phyloP scores from a whole-genome alignment of 1,140 invertebrate genomes.

The Temnothorax nylanderi region DNA sequence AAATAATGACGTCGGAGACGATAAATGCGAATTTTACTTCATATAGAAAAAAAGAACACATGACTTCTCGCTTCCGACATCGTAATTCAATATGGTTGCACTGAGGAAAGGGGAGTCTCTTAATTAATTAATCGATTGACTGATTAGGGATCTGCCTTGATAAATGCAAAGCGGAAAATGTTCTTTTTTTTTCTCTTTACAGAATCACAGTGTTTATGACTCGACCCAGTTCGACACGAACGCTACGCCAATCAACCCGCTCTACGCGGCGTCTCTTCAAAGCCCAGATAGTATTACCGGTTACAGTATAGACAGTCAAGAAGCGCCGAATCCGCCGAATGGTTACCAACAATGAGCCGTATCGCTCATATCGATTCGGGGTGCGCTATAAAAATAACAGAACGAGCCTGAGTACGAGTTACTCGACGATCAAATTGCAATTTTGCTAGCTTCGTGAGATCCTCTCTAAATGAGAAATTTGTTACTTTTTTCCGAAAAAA shows the following conservation, averaged over 20 bases:
- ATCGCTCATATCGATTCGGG: not conserved
- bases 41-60: not conserved
- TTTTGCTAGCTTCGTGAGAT: constrained; percentile 34
- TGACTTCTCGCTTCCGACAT: not conserved
- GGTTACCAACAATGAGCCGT: constrained; percentile 83
- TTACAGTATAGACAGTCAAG: constrained; percentile 86
- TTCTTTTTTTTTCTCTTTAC: constrained; percentile 83
- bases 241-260: constrained; percentile 89
- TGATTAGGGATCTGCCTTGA: not conserved
- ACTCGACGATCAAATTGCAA: constrained; percentile 46
- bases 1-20: not conserved
- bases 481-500: not conserved
- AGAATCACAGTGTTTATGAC: constrained; percentile 92
- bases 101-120: not conserved
- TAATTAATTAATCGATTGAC: constrained; percentile 24
- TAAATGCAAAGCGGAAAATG: constrained; percentile 75
- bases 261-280: constrained; percentile 91
- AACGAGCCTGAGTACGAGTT: constrained; percentile 30
- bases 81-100: not conserved
- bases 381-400: constrained; percentile 1
- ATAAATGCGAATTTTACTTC: not conserved
- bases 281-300: constrained; percentile 91
- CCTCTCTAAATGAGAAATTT: constrained; percentile 23
- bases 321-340: constrained; percentile 81
- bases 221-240: constrained; percentile 91